A percentile compares a stretch with the other conserved stretches of the same genome.
Conservation (phyloP, 2,888 invertebrate species). For the Scaeva pyrastri region DNA sequence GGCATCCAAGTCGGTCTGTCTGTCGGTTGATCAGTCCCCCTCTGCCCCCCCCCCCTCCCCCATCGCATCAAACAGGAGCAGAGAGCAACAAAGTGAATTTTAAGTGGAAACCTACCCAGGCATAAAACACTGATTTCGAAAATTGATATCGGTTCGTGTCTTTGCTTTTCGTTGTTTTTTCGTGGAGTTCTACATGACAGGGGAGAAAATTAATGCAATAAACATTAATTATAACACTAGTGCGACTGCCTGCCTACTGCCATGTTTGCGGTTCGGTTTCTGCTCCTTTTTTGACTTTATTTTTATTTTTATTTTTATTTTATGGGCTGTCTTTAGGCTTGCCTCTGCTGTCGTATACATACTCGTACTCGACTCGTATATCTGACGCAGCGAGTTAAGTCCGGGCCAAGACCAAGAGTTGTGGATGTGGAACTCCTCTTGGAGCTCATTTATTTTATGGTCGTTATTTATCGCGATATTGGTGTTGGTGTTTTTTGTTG, state of each 20-base stretch:
- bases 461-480: conserved; percentile 73
- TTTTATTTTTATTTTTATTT: conserved; percentile 41
- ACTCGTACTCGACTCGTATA: conserved; percentile 6
- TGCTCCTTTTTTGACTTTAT: conserved; percentile 31
- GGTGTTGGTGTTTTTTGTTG: conserved; percentile 41
- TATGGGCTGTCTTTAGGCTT: conserved; percentile 50
- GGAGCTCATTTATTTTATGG: conserved; percentile 74
- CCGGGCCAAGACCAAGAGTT: conserved; percentile 39
- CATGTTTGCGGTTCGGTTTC: conserved; percentile 68
- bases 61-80: conserved; percentile 66
- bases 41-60: neutral
- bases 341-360: conserved; percentile 38
- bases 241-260: conserved; percentile 76
- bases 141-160: conserved; percentile 74
- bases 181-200: conserved; percentile 61
- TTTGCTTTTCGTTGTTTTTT: conserved; percentile 42
- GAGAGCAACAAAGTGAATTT: conserved; percentile 72
- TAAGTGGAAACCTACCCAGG: conserved; percentile 75
- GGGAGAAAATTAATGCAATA: conserved; percentile 76
- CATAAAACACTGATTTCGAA: conserved; percentile 75
- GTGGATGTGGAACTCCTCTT: conserved; percentile 62
- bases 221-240: conserved; percentile 76
- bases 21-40: neutral
- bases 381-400: conserved; percentile 9
- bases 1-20: conserved; percentile 43